Evolutionary conservation across 2,888 invertebrate genomes (phyloP).

Genomic region (Stramonita haemastoma): DNA sequence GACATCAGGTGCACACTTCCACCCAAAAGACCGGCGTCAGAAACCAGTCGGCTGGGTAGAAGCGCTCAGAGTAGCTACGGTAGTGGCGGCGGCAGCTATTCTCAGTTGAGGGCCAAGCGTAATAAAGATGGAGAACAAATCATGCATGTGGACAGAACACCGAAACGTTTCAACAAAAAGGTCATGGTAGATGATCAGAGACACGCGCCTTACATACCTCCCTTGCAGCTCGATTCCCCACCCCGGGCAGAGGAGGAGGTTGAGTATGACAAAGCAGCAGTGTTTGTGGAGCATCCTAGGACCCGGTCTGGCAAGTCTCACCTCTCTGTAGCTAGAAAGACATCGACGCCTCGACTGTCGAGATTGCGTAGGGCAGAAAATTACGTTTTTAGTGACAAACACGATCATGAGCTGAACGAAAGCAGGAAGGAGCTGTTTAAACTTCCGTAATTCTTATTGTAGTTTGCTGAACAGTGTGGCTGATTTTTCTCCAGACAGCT

Average conservation of each 20-base stretch:
- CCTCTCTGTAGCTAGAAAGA: neutral
- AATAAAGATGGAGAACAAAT: no score
- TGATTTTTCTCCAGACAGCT: neutral
- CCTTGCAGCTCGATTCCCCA: neutral
- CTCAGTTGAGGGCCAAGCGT: no score
- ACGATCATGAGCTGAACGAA: neutral
- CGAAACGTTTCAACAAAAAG: no score
- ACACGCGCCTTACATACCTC: constrained; percentile 2
- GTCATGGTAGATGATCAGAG: neutral
- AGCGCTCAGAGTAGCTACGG: neutral
- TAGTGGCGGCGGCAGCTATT: no score
- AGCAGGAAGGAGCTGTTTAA: neutral
- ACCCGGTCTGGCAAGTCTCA: neutral
- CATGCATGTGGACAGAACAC: no score
- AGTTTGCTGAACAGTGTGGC: neutral
- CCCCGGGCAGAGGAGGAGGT: neutral
- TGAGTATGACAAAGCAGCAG: neutral
- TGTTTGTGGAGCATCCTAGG: no score
- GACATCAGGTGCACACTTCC: neutral
- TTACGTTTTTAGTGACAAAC: no score
- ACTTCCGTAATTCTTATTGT: neutral
- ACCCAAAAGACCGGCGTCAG: neutral
- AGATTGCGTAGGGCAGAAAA: neutral
- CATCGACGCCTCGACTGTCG: neutral
- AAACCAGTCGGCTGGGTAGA: neutral